Conservation (phyloP, 1,140 invertebrate genomes). For the Papilio helenus region DNA sequence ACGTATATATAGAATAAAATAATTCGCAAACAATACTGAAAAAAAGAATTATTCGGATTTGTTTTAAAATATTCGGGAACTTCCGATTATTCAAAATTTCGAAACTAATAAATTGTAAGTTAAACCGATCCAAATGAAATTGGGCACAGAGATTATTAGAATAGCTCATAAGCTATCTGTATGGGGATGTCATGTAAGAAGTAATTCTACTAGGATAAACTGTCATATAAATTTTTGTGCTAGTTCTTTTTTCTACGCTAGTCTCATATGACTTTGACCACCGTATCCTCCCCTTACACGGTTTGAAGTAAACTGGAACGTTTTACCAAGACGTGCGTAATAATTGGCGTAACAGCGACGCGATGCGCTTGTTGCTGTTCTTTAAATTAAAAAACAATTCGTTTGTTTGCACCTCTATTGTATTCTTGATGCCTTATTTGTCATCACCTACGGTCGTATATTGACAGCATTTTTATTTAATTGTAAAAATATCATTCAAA, state of each 20-base stretch:
- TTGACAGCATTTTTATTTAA: not conserved
- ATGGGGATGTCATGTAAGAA: too few species aligned
- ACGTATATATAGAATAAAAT: not conserved
- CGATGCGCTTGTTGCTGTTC: conserved; percentile 45
- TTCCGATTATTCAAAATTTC: too few species aligned
- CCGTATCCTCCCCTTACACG: conserved; percentile 30
- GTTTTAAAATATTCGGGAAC: too few species aligned
- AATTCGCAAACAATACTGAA: too few species aligned
- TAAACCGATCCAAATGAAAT: too few species aligned
- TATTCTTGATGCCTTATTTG: not conserved
- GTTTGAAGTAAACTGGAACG: conserved; percentile 44
- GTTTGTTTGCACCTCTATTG: not conserved
- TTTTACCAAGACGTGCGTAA: conserved; percentile 48
- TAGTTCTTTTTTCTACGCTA: not conserved
- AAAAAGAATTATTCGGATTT: too few species aligned
- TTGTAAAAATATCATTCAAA: not conserved
- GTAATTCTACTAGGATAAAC: too few species aligned
- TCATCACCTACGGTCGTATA: not conserved
- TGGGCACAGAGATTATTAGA: too few species aligned
- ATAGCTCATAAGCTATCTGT: too few species aligned
- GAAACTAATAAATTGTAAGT: too few species aligned
- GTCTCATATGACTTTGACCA: conserved; percentile 41
- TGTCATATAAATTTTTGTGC: too few species aligned
- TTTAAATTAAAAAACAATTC: conserved; percentile 40
- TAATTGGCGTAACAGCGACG: conserved; percentile 50